These are phyloP conservation scores for Branchellion lobata DNA, from an alignment of 2,888 invertebrate genomes.

Conservation along the genomic window DNA sequence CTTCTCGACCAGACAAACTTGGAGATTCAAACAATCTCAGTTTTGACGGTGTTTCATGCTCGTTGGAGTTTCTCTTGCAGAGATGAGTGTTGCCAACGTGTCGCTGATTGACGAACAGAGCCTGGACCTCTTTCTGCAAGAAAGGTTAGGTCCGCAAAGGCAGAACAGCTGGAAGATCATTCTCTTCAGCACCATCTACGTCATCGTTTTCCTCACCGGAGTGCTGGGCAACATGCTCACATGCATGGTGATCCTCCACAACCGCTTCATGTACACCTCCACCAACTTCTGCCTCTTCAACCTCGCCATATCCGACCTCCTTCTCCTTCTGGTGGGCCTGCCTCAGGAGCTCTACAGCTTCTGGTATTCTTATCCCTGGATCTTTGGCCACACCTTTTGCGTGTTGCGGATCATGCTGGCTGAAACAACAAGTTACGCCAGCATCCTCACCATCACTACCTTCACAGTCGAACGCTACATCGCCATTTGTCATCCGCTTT, in stretches of 20 bases:
- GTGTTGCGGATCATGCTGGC: constrained; percentile 72
- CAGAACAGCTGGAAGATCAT: constrained; percentile 48
- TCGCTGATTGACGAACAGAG: not conserved
- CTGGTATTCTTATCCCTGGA: constrained; percentile 61
- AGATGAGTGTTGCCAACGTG: too few relatives aligned
- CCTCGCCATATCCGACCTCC: constrained; percentile 80
- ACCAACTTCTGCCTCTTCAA: constrained; percentile 90
- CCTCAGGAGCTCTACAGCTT: constrained; percentile 74
- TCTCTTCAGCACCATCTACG: constrained; percentile 64
- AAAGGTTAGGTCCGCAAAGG: constrained; percentile 49
- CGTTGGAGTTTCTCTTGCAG: too few relatives aligned
- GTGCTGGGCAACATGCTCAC: constrained; percentile 80
- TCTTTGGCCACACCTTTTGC: constrained; percentile 77
- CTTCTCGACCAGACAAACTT: too few relatives aligned
- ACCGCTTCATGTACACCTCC: constrained; percentile 80
- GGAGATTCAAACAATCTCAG: too few relatives aligned
- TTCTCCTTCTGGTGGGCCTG: constrained; percentile 74
- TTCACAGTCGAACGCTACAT: constrained; percentile 84
- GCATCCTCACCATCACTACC: constrained; percentile 77
- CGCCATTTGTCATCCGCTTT: constrained; percentile 78
- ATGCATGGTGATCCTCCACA: constrained; percentile 80
- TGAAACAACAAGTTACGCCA: constrained; percentile 73
- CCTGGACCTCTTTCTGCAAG: not conserved
- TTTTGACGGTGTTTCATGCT: too few relatives aligned
- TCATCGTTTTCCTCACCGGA: constrained; percentile 75